phyloP scores from a whole-genome alignment of 37 sponge, comb jelly and placozoan species.

The Bolinopsis microptera region DNA sequence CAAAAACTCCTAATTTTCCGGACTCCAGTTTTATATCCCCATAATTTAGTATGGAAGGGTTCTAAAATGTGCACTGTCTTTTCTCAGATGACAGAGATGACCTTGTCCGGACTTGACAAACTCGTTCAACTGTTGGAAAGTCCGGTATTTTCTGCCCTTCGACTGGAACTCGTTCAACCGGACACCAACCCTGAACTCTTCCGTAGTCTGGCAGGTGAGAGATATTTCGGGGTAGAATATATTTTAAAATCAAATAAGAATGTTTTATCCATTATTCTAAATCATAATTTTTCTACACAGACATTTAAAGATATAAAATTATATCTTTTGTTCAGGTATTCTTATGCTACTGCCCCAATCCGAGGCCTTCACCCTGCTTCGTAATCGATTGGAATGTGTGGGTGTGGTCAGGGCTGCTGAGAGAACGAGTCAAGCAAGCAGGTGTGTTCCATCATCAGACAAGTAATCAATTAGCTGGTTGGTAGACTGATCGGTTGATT shows the following conservation, averaged over 20 bases:
- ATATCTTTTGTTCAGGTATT: conserved; percentile 71
- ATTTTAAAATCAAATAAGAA: too few species aligned
- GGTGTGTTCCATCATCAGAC: not conserved
- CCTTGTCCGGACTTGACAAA: conserved; percentile 80
- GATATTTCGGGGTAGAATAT: too few species aligned
- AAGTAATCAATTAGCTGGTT: too few species aligned
- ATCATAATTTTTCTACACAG: not conserved
- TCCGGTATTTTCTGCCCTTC: conserved; percentile 77
- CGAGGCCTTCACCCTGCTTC: conserved; percentile 78
- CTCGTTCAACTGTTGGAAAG: conserved; percentile 92
- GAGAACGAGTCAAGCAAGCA: not conserved
- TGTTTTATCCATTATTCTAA: too few species aligned
- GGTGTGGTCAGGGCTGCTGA: conserved; percentile 54
- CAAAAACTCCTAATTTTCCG: too few species aligned
- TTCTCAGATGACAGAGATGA: conserved; percentile 79
- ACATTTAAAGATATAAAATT: not conserved
- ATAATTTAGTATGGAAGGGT: not conserved
- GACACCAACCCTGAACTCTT: conserved; percentile 60
- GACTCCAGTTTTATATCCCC: conserved; percentile 76
- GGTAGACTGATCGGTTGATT: too few species aligned
- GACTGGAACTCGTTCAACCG: conserved; percentile 60
- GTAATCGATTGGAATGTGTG: conserved; percentile 83
- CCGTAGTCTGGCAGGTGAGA: conserved; percentile 53
- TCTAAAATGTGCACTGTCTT: not conserved
- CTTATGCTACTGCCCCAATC: conserved; percentile 97